These are phyloP conservation scores for Numida meleagris DNA, from an alignment of 2,113 vertebrate genomes.

Conservation along the genomic window DNA sequence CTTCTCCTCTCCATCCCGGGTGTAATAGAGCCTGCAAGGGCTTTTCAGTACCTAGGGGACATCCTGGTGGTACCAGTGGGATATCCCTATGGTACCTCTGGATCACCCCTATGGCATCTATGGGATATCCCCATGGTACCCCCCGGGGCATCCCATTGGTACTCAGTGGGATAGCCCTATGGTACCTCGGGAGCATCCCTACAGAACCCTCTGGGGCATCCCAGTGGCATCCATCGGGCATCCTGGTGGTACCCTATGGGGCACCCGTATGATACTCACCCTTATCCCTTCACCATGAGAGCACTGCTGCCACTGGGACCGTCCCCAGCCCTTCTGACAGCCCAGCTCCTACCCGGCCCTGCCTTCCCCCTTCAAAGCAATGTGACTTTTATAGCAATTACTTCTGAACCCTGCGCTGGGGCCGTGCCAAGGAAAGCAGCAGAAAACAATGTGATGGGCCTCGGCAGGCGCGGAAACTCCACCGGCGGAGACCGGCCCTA, in stretches of 20 bases:
- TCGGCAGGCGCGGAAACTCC: constrained; percentile 64
- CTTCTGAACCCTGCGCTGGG: constrained; percentile 69
- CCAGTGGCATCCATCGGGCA: not conserved
- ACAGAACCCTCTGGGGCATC: too few species aligned
- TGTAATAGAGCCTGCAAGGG: not conserved
- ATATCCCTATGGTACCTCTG: not conserved
- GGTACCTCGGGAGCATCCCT: too few species aligned
- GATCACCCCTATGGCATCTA: not conserved
- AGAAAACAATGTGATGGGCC: constrained; percentile 70
- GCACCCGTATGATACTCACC: too few species aligned
- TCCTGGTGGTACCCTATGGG: not conserved
- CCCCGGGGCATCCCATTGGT: too few species aligned
- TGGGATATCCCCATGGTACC: not conserved
- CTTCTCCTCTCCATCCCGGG: not conserved
- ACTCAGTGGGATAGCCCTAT: not conserved
- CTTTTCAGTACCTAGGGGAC: not conserved
- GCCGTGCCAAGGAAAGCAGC: constrained; percentile 64
- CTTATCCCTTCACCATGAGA: not conserved
- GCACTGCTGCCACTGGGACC: not conserved
- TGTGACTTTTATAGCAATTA: constrained; percentile 75
- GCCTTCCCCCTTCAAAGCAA: constrained; percentile 41
- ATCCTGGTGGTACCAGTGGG: not conserved
- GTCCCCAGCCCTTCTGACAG: fast-evolving
- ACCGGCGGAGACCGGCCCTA: constrained; percentile 51
- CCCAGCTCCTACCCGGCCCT: not conserved